These are phyloP conservation scores for Drosophila helvetica DNA, from an alignment of 2,888 invertebrate species.

Conservation along the genomic window DNA sequence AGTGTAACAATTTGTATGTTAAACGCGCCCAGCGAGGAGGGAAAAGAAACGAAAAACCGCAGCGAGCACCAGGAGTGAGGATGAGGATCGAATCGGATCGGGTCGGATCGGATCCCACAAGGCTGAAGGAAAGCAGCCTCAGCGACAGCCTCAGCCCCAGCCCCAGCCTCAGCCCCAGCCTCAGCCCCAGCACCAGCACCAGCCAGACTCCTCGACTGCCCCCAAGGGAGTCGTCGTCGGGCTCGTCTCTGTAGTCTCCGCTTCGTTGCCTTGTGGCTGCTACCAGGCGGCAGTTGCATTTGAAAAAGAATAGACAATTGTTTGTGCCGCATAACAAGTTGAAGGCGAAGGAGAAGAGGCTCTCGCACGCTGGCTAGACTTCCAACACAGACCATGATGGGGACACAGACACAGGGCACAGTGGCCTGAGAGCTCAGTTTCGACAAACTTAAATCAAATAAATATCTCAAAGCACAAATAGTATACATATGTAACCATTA, in stretches of 20 bases:
- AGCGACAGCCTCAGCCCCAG: slow-evolving; percentile 23
- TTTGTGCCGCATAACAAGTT: slow-evolving; percentile 75
- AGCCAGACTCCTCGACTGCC: slow-evolving; percentile 46
- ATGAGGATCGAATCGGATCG: slow-evolving; percentile 39
- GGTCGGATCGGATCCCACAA: slow-evolving; percentile 44
- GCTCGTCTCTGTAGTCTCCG: slow-evolving; percentile 43
- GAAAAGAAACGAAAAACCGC: slow-evolving; percentile 21
- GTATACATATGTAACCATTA: background rate
- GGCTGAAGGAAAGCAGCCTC: slow-evolving; percentile 29
- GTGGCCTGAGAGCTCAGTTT: slow-evolving; percentile 5
- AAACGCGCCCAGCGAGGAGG: slow-evolving; percentile 65
- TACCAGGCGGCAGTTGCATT: slow-evolving; percentile 76
- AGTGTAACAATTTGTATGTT: slow-evolving; percentile 83
- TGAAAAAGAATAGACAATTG: slow-evolving; percentile 77
- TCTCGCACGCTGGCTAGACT: slow-evolving; percentile 44
- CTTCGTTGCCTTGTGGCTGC: slow-evolving; percentile 51
- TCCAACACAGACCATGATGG: slow-evolving; percentile 16
- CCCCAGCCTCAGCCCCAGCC: too few relatives aligned
- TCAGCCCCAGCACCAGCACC: slow-evolving; percentile 24
- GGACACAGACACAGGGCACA: slow-evolving; percentile 35
- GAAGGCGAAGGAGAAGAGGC: slow-evolving; percentile 59
- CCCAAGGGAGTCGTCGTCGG: slow-evolving; percentile 75
- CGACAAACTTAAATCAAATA: too few relatives aligned
- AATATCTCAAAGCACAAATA: too few relatives aligned
- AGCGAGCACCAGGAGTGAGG: slow-evolving; percentile 38